Evolutionary conservation across 2,888 invertebrate species (phyloP).

Genomic region (Caenorhabditis japonica): DNA sequence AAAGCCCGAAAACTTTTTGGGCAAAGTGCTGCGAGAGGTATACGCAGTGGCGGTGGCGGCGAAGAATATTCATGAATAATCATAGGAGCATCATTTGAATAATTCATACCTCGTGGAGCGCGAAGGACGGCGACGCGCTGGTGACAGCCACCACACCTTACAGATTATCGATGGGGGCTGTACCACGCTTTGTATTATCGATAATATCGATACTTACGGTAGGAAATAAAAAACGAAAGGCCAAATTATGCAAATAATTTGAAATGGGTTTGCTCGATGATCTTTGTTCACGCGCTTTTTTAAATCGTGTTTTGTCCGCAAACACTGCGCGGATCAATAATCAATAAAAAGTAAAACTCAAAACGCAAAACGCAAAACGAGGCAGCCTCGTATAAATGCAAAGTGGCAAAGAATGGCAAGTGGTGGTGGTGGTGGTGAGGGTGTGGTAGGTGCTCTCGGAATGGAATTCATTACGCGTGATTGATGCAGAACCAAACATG

Average conservation of each 20-base stretch:
- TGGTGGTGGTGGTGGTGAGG: constrained; percentile 7
- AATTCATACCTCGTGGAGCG: constrained; percentile 47
- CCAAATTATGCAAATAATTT: no score
- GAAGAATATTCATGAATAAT: constrained; percentile 57
- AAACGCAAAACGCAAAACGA: no score
- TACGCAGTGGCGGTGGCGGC: neutral
- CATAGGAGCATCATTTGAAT: constrained; percentile 57
- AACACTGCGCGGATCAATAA: no score
- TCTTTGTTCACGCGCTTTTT: no score
- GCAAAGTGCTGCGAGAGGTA: constrained; percentile 21
- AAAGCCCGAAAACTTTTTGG: neutral
- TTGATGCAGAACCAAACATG: constrained; percentile 55
- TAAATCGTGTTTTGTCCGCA: no score
- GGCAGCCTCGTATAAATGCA: no score
- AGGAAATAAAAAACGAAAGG: no score
- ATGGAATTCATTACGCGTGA: constrained; percentile 58
- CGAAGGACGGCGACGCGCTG: constrained; percentile 24
- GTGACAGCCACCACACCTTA: constrained; percentile 10
- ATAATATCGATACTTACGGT: no score
- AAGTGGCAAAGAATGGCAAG: constrained; percentile 4
- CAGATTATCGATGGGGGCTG: no score
- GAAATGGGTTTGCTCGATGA: no score
- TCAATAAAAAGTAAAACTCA: no score
- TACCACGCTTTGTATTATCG: constrained; percentile 9
- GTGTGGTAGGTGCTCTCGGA: constrained; percentile 21